Evolutionary conservation across 2,797 vertebrate genomes (phyloP), one percentile per base, ranked within the genome.

Genomic region (Clarias platycephalus): DNA sequence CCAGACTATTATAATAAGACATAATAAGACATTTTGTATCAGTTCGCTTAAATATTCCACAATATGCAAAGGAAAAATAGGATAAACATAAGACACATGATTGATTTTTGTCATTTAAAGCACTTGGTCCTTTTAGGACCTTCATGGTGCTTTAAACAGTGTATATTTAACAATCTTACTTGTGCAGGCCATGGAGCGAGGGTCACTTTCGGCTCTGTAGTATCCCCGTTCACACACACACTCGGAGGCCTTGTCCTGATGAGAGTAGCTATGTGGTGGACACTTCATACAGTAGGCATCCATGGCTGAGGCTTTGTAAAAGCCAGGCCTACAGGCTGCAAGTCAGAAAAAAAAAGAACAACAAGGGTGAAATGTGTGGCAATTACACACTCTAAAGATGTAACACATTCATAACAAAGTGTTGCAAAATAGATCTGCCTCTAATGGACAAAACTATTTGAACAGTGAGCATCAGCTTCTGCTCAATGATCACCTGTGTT

Each of bases 231-330:
- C 95, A 53, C 96, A 96, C 5, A 92, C 82, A 57, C 96, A 96
- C 87, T 96, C 95, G 0, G 91, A 87, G 10, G 95, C 94, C 67
- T 93, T 93, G 86, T 95, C 94, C 88, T 93, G 94, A 2, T 92
- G 91, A n/a, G 96, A 94, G 63, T 91, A 94, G 90, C 96, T 96
- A 90, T 96, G 95, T 9, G 94, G 94, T n/a, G 96, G 96, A 60
- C 96, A 96, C 89, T 95, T 95, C 88, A 92, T 93, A 85, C 96
- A 96, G 92, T 94, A 95, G 75, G 94, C 92, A 58, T 96, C 95
- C 18, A 94, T 94, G 86, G 95, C 93, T 4, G 93, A 94, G 81
- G 95, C 94, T 89, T 96, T 96, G 91, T 96, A 96, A 86, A 94
- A 95, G 31, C 95, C 95, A 5, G 94, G 93, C 86, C 94, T 91